Evolutionary conservation across 2,888 invertebrate genomes (phyloP).

Genomic region (Tiphia femorata): DNA sequence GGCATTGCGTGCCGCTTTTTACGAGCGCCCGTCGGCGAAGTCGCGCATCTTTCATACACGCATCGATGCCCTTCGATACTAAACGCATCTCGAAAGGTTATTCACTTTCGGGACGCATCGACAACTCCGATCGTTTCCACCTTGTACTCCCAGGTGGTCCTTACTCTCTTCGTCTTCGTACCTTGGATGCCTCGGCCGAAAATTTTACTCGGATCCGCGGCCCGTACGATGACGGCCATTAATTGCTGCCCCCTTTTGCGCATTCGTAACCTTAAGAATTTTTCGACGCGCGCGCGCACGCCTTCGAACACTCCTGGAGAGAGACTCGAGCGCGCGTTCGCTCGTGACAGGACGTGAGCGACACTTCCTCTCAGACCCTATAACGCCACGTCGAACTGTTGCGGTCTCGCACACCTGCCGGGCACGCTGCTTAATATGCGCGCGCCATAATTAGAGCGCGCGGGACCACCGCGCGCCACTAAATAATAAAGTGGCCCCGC

Average conservation of each 20-base stretch:
- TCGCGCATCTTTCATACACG: conserved; percentile 44
- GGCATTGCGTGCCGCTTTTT: conserved; percentile 51
- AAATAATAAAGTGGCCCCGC: conserved; percentile 50
- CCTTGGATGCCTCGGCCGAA: too few relatives aligned
- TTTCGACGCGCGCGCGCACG: too few relatives aligned
- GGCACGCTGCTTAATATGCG: conserved; percentile 49
- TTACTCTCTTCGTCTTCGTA: too few relatives aligned
- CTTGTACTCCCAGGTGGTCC: too few relatives aligned
- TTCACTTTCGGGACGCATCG: conserved; percentile 30
- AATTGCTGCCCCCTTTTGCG: too few relatives aligned
- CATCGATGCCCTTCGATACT: conserved; percentile 46
- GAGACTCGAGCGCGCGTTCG: too few relatives aligned
- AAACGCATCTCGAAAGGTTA: conserved; percentile 35
- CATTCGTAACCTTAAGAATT: too few relatives aligned
- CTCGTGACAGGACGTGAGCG: conserved; percentile 60
- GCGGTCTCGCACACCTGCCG: conserved; percentile 58
- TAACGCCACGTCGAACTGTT: conserved; percentile 52
- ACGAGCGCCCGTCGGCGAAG: conserved; percentile 36
- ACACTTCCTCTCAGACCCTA: conserved; percentile 58
- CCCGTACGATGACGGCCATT: too few relatives aligned
- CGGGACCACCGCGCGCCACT: conserved; percentile 47
- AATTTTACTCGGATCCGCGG: too few relatives aligned
- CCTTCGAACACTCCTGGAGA: too few relatives aligned
- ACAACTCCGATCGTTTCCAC: too few relatives aligned
- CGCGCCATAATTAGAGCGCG: conserved; percentile 56